Base-by-base conservation (phyloP, 2,888 invertebrate genomes). In the Drosophila diplacantha region DNA sequence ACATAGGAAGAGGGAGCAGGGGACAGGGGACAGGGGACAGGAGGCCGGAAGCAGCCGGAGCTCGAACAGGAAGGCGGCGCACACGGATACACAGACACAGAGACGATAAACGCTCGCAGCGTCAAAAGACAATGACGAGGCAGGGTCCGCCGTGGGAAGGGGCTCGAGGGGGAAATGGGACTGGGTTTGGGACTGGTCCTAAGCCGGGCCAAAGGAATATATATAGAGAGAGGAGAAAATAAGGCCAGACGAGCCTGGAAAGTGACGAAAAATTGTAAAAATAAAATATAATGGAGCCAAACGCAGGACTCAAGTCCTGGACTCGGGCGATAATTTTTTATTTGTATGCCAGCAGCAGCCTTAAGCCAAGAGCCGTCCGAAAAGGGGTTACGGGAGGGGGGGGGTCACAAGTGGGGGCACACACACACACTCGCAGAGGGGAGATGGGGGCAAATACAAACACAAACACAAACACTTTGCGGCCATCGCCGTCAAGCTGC, bases 291-390 rank as follows among this genome's bases (percentile, higher is more conserved):
- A 80, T 74, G 65, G 73, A 46, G 44, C 20, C 70, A 62, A 49
- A 56, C 34, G 56, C 38, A 55, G 34, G 32, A 24, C 57, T 56
- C 64, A 31, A 46, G 69, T 58, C 49, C 70, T 78, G 75, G 77
- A 75, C 78, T 69, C 64, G 60, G 66, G 73, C 79, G 74, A 79
- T 79, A 81, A 74, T 81, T 74, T 79, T 79, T 81, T 81, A 73
- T 78, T 77, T 75, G 73, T 74, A 68, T 76, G 68, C 62, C 68
- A 44, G 61, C 62, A 67, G 69, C 68, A 52, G 61, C 64, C 69
- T 68, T 66, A 71, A 75, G 75, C 73, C 55, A 75, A 73, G 60
- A 58, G 75, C 65, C 46, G 69, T 24, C 39, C 35, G 7, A 61
- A 72, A 80, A 70, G 29, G 51, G 52, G 52, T 49, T 34, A 22